Conservation (phyloP, 2,113 vertebrate species). For the Mungos mungo region DNA sequence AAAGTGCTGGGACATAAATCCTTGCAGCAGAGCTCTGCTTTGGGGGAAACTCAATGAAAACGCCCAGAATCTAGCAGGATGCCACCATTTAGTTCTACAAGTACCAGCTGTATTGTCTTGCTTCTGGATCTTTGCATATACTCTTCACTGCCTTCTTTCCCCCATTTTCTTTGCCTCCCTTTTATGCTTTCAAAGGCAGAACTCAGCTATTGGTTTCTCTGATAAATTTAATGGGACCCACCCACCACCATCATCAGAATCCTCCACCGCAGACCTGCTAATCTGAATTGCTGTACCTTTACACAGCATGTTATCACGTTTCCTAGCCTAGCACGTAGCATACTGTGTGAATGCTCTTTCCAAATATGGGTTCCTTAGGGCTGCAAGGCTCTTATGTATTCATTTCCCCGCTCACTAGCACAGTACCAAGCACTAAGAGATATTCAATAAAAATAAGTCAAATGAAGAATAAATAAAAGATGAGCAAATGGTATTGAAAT, state of each 20-base stretch:
- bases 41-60: not conserved
- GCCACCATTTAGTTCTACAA: not conserved
- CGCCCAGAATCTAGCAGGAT: not conserved
- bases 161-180: not conserved
- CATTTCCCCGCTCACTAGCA: not conserved
- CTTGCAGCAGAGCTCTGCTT: not conserved
- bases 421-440: not conserved
- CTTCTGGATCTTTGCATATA: not conserved
- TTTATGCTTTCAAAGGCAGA: not conserved
- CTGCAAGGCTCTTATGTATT: not conserved
- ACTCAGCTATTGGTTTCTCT: not conserved
- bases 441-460: not conserved
- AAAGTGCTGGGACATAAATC: not conserved
- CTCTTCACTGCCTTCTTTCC: not conserved
- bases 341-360: not conserved
- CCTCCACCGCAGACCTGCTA: not conserved
- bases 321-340: not conserved
- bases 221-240: not conserved
- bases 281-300: not conserved
- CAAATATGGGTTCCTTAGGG: not conserved
- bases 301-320: not conserved
- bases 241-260: not conserved
- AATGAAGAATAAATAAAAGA: slow-evolving; percentile 29
- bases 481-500: slow-evolving; percentile 44
- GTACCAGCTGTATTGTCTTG: not conserved